A percentile compares a stretch with the other conserved stretches of the same genome.
These are phyloP conservation scores for Celastrina argiolus DNA, from an alignment of 2,888 invertebrate genomes.

Conservation along the genomic window DNA sequence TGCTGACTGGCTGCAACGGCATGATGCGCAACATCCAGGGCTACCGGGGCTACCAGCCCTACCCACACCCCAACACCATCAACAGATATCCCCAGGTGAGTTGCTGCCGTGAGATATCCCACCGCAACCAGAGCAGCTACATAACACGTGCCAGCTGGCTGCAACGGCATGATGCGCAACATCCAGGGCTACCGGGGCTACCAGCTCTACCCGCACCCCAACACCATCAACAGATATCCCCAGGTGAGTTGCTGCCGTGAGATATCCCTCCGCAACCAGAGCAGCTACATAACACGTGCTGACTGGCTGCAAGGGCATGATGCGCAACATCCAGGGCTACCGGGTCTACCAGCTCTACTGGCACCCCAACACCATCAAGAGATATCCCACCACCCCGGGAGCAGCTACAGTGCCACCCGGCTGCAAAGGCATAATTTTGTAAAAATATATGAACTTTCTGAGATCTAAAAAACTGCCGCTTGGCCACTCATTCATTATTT, in stretches of 20 bases:
- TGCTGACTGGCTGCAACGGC: conserved; percentile 97
- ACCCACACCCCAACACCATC: conserved; percentile 96
- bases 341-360: conserved; percentile 97
- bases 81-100: conserved; percentile 81
- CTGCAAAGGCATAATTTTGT: conserved; percentile 98
- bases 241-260: not conserved
- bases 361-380: conserved; percentile 94
- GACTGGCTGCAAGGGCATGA: conserved; percentile 99
- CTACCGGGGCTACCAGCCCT: conserved; percentile 94
- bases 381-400: too few relatives aligned
- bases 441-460: too few relatives aligned
- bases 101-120: not conserved
- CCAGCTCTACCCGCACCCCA: conserved; percentile 96
- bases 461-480: too few relatives aligned
- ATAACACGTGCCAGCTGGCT: conserved; percentile 98
- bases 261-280: conserved; percentile 95
- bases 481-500: too few relatives aligned
- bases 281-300: conserved; percentile 97
- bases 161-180: conserved; percentile 99
- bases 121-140: conserved; percentile 98
- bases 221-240: conserved; percentile 92
- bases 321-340: conserved; percentile 97
- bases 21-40: conserved; percentile 99
- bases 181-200: conserved; percentile 96
- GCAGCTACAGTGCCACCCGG: too few relatives aligned